phyloP scores from a whole-genome alignment of 2,888 invertebrate genomes.

The Mesorhabditis spiculigera region DNA sequence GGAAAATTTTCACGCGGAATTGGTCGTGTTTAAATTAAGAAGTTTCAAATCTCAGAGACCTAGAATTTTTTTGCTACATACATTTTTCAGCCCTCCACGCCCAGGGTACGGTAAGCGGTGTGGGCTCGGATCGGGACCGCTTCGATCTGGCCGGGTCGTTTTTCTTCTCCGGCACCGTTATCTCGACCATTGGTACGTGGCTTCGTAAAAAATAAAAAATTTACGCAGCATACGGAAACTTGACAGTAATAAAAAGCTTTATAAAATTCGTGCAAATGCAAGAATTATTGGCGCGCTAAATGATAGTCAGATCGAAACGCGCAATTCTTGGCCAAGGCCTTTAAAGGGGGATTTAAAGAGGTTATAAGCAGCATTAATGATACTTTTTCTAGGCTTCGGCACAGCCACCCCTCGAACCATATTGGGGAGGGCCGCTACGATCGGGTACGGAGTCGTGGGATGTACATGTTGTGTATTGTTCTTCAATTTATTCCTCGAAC shows the following conservation, averaged over 20 bases:
- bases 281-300: not conserved
- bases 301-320: too few species aligned
- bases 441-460: slow-evolving; percentile 68
- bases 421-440: slow-evolving; percentile 66
- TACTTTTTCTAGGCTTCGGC: slow-evolving; percentile 65
- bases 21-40: too few species aligned
- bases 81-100: slow-evolving; percentile 7
- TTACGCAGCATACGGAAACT: not conserved
- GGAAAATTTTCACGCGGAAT: too few species aligned
- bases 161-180: slow-evolving; percentile 70
- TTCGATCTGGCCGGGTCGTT: slow-evolving; percentile 70
- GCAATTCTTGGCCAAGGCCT: too few species aligned
- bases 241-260: not conserved
- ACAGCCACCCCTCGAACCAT: slow-evolving; percentile 68
- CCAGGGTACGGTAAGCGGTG: slow-evolving; percentile 56
- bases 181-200: slow-evolving; percentile 70
- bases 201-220: not conserved
- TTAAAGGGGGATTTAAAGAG: too few species aligned
- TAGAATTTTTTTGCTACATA: too few species aligned
- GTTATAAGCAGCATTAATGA: not conserved
- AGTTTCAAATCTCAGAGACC: too few species aligned
- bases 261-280: not conserved
- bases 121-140: slow-evolving; percentile 64
- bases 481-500: slow-evolving; percentile 70
- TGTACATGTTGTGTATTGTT: slow-evolving; percentile 70